phyloP scores from a whole-genome alignment of 2,797 vertebrate genomes.

The Poecilia wingei region DNA sequence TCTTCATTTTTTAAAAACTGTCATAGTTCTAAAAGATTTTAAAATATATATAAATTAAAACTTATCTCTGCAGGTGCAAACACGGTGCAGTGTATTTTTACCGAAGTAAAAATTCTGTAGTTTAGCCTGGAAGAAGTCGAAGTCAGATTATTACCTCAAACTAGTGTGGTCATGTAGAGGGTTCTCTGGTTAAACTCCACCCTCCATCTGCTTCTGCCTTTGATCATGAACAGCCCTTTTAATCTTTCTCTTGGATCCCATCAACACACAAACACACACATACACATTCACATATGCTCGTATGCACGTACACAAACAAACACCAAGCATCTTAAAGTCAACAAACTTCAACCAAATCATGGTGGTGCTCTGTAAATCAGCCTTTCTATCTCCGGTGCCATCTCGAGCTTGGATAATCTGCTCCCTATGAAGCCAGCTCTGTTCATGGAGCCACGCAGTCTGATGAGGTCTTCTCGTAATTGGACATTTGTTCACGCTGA shows the following conservation, averaged over 20 bases:
- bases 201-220: constrained; percentile 37
- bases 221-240: constrained; percentile 50
- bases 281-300: constrained; percentile 4
- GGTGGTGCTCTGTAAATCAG: constrained; percentile 51
- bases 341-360: constrained; percentile 63
- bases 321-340: constrained; percentile 48
- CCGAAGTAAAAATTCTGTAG: neutral
- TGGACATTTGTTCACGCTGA: constrained; percentile 21
- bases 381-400: constrained; percentile 36
- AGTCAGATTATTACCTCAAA: neutral
- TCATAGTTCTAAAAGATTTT: neutral
- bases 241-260: constrained; percentile 44
- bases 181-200: constrained; percentile 18
- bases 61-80: neutral
- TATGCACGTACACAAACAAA: constrained; percentile 32
- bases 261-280: constrained; percentile 13
- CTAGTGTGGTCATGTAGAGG: constrained; percentile 1
- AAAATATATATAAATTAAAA: neutral
- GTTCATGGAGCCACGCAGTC: constrained; percentile 29
- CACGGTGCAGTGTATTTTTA: neutral
- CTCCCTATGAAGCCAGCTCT: constrained; percentile 37
- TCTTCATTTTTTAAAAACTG: neutral
- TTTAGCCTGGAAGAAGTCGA: neutral
- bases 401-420: constrained; percentile 31
- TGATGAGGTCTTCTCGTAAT: constrained; percentile 31